Evolutionary conservation across 2,113 vertebrate genomes (phyloP), one percentile per base, ranked within the genome.

Genomic region (Herpetotheres cachinnans): DNA sequence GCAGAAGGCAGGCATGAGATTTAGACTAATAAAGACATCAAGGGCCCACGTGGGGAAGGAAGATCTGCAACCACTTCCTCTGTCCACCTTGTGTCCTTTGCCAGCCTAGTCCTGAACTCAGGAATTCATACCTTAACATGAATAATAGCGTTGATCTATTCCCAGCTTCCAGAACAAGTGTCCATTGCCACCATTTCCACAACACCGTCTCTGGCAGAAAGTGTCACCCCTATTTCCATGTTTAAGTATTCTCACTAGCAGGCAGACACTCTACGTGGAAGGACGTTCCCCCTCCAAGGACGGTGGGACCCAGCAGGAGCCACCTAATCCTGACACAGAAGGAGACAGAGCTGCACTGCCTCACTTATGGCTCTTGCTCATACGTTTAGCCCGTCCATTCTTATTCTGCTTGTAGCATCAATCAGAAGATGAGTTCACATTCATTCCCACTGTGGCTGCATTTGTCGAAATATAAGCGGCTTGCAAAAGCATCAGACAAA

Each of bases 401-500:
- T 56, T 6, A 47, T 26, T 32, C 93, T 65, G 69, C 73, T 54
- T 11, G 52, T 32, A 32, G 49, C 0, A 72, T 50, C 55, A 36
- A 46, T 21, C 65, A 17, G 27, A 47, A 77, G 63, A 91, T 12
- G 58, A 83, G 85, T 32, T 82, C 47, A 11, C 34, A 11, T 46
- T 50, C 58, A 12, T 40, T 36, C 62, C 89, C 89, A 29, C 52
- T 2, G 3, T 1, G 34, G 34, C 65, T 38, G 30, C 21, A 6
- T 80, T 90, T 73, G 79, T 40, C 55, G 29, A 46, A 69, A 85
- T 22, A 82, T 3, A 71, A 95, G 66, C 88, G 32, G 63, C 58
- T 69, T 42, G 50, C 40, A 70, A 74, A 91, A 84, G 71, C 67
- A 59, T 55, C 80, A 59, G 89, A 76, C 82, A 63, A 87, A 66